phyloP scores from a whole-genome alignment of 2,113 vertebrate genomes.

The Xenopus borealis region DNA sequence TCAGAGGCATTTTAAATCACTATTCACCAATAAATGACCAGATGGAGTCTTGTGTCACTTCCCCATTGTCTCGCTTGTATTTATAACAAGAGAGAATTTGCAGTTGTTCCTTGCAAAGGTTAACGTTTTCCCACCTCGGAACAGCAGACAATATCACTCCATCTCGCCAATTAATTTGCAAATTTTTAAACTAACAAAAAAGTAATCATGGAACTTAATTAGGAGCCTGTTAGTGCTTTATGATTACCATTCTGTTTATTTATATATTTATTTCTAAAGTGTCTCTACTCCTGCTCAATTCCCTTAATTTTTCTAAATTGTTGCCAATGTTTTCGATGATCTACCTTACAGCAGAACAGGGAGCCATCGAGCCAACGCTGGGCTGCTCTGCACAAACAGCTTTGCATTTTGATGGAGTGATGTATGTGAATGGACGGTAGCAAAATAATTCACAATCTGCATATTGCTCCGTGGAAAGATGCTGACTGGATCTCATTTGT shows the following conservation, averaged over 20 bases:
- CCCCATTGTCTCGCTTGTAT: too few species aligned
- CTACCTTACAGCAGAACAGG: neutral
- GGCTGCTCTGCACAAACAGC: neutral
- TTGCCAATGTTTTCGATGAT: too few species aligned
- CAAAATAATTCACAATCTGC: conserved; percentile 14
- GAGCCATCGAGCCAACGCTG: neutral
- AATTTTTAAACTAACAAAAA: conserved; percentile 22
- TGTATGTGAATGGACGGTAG: neutral
- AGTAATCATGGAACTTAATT: neutral
- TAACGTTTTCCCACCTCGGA: conserved; percentile 4
- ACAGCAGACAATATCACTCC: conserved; percentile 5
- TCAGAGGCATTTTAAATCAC: too few species aligned
- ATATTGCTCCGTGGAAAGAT: neutral
- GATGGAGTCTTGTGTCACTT: too few species aligned
- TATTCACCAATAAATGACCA: too few species aligned
- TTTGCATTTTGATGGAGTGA: neutral
- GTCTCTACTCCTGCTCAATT: neutral
- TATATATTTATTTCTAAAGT: conserved; percentile 13
- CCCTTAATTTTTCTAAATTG: neutral
- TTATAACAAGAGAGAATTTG: too few species aligned
- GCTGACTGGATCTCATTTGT: conserved; percentile 8
- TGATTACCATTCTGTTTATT: neutral
- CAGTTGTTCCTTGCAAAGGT: neutral
- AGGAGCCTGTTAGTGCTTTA: rapidly evolving
- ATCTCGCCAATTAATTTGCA: conserved; percentile 26